phyloP scores from a whole-genome alignment of 2,797 vertebrate species.

The Sparidentex hasta region DNA sequence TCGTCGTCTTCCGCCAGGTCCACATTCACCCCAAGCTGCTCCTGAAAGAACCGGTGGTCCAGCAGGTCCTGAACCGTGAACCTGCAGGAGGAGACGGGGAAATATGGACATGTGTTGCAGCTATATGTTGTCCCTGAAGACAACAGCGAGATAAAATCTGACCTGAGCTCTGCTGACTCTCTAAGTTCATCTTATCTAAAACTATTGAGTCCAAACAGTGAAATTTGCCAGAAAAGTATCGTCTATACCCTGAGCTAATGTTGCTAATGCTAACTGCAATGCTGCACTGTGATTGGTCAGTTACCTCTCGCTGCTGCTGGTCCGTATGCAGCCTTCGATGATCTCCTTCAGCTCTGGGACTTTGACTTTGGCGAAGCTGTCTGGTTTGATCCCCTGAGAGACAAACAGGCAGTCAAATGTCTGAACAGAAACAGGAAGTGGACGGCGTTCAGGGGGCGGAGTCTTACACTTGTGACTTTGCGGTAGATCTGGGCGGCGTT shows the following conservation, averaged over 20 bases:
- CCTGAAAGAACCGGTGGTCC: slow-evolving; percentile 94
- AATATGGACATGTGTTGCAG: too few species aligned
- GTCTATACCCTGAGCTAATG: neutral
- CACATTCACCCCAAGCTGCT: slow-evolving; percentile 91
- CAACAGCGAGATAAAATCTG: too few species aligned
- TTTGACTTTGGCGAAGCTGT: slow-evolving; percentile 94
- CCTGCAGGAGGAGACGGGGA: slow-evolving; percentile 73
- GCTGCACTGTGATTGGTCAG: slow-evolving; percentile 15
- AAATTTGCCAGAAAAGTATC: neutral
- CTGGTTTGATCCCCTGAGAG: slow-evolving; percentile 92
- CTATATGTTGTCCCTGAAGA: too few species aligned
- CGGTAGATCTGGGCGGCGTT: slow-evolving; percentile 97
- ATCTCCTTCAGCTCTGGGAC: slow-evolving; percentile 94
- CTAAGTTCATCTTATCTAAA: neutral
- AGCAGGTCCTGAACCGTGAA: slow-evolving; percentile 96
- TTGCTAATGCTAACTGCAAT: neutral
- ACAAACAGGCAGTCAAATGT: slow-evolving; percentile 19
- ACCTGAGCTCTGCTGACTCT: too few species aligned
- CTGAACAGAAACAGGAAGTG: slow-evolving; percentile 6
- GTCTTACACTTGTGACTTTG: slow-evolving; percentile 94
- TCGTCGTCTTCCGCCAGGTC: slow-evolving; percentile 95
- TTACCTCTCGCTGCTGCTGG: slow-evolving; percentile 91
- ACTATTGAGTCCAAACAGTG: neutral
- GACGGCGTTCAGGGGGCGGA: neutral
- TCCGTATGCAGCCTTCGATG: slow-evolving; percentile 94